Conservation (phyloP, 23 tunicate species). For the Corella eumyota region DNA sequence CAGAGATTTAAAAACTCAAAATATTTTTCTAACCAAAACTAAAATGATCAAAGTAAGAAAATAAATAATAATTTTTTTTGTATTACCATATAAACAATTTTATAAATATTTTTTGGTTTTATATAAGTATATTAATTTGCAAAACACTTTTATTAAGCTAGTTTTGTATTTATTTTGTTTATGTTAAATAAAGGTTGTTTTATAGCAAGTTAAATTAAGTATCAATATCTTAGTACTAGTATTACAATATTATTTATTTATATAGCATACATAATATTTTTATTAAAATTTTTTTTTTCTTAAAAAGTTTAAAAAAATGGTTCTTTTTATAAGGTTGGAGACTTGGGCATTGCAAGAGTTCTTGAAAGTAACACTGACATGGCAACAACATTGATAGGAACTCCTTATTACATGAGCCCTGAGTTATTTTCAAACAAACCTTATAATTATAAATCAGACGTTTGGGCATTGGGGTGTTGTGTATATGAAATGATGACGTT, state of each 20-base stretch:
- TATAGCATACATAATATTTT: no score
- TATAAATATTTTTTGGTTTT: no score
- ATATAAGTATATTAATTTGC: no score
- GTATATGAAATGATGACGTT: conserved; percentile 94
- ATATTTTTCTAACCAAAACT: conserved; percentile 91
- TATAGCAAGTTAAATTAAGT: no score
- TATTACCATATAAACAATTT: neutral
- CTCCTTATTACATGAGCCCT: conserved; percentile 99
- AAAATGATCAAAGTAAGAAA: conserved; percentile 90
- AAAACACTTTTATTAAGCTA: no score
- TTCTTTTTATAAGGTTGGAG: conserved; percentile 68
- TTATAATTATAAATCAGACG: conserved; percentile 91
- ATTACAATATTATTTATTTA: no score
- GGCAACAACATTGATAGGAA: conserved; percentile 96
- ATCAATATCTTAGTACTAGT: no score
- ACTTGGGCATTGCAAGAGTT: conserved; percentile 77
- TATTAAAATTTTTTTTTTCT: no score
- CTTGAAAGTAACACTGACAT: conserved; percentile 79
- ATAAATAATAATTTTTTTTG: no score
- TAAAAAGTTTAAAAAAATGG: no score
- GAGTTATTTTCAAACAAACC: conserved; percentile 94
- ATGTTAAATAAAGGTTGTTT: no score
- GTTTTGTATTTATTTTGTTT: no score
- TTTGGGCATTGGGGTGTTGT: conserved; percentile 99
- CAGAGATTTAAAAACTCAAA: conserved; percentile 95